These are phyloP conservation scores for Atopsyche davidsoni DNA, from an alignment of 1,140 invertebrate genomes.

Conservation along the genomic window DNA sequence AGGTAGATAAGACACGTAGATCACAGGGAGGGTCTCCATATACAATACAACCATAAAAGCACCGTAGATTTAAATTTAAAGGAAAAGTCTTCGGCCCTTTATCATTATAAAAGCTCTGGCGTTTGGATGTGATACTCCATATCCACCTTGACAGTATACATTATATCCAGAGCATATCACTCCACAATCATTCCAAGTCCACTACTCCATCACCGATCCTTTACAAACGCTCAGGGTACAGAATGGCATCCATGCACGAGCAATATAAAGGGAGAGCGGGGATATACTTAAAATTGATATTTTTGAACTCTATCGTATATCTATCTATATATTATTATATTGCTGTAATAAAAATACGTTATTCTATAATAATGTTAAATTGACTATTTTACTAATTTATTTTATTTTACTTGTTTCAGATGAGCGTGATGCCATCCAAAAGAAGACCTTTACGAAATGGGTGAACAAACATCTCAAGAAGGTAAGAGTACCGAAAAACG, in stretches of 20 bases:
- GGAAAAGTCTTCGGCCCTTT: no score
- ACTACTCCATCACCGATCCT: no score
- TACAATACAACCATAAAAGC: no score
- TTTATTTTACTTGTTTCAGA: slow-evolving; percentile 68
- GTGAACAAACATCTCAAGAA: slow-evolving; percentile 99
- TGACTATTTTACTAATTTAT: slow-evolving; percentile 11
- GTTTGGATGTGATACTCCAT: no score
- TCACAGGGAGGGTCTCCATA: no score
- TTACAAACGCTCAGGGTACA: not conserved
- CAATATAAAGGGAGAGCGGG: not conserved
- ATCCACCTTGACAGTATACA: no score
- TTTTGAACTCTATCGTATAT: not conserved
- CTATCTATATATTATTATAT: not conserved
- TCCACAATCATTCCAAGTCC: no score
- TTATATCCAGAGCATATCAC: no score
- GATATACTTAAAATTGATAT: not conserved
- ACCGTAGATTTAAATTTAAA: no score
- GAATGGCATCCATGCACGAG: no score
- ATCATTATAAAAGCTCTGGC: no score
- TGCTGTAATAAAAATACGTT: not conserved
- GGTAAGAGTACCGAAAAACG: slow-evolving; percentile 69
- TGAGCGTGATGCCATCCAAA: slow-evolving; percentile 98
- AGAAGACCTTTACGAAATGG: slow-evolving; percentile 99
- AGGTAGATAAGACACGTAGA: no score
- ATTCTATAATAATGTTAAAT: slow-evolving; percentile 1